Conservation (phyloP, 2,113 vertebrate genomes). For the Picathartes gymnocephalus region DNA sequence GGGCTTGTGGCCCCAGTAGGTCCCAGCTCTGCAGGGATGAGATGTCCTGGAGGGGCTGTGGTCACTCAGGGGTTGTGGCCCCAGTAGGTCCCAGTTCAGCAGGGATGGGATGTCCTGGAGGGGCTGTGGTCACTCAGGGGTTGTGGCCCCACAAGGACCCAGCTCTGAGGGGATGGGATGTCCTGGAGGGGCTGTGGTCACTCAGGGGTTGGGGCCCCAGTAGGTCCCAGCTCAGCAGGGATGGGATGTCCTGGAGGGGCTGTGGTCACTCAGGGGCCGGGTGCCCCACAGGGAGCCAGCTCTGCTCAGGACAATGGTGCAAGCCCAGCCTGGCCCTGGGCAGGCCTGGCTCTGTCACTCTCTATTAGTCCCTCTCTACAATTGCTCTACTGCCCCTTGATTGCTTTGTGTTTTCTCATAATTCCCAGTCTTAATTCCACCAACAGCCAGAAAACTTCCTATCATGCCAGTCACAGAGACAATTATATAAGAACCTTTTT, state of each 20-base stretch:
- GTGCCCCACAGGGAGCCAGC: background rate
- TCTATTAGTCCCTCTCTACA: background rate
- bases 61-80: too few species aligned
- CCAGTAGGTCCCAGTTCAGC: too few species aligned
- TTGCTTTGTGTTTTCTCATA: constrained; percentile 11
- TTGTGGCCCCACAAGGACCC: too few species aligned
- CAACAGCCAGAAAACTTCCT: constrained; percentile 15
- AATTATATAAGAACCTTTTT: background rate
- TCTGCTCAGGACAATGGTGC: background rate
- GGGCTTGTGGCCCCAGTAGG: too few species aligned
- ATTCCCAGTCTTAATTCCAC: background rate
- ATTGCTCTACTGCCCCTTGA: background rate
- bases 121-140: background rate
- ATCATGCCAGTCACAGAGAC: background rate
- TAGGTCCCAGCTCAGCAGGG: too few species aligned
- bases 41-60: too few species aligned
- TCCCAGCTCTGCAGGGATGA: too few species aligned
- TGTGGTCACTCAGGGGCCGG: background rate
- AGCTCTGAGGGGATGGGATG: too few species aligned
- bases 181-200: too few species aligned
- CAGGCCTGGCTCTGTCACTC: background rate
- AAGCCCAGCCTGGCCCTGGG: background rate
- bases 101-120: background rate
- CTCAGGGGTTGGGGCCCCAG: too few species aligned
- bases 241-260: background rate